Percentiles rank a stretch among this genome's conserved stretches.
Evolutionary conservation across 2,888 invertebrate genomes (phyloP).

Genomic region (Heliconius erato): DNA sequence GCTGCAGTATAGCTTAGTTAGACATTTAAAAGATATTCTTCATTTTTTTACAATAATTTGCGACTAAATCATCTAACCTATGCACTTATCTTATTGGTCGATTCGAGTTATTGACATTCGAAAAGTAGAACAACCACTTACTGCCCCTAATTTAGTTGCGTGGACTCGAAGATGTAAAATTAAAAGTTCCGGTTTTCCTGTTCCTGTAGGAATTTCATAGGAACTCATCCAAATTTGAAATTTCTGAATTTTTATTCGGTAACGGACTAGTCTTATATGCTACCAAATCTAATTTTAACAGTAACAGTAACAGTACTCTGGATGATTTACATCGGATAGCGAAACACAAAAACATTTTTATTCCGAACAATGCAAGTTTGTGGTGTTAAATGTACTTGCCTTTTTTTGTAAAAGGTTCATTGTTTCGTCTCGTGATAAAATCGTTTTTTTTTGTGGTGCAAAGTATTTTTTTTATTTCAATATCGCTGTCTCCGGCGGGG

Average conservation of each 20-base stretch:
- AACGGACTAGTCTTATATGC: neutral
- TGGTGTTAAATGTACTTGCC: conserved; percentile 47
- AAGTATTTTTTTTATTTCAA: conserved; percentile 35
- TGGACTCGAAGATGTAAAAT: too few species aligned
- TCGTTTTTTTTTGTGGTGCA: conserved; percentile 27
- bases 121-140: neutral
- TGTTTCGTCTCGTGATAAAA: conserved; percentile 38
- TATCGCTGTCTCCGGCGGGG: conserved; percentile 24
- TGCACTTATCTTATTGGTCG: neutral
- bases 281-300: conserved; percentile 39
- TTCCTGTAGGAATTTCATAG: too few species aligned
- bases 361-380: conserved; percentile 40
- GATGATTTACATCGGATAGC: conserved; percentile 44
- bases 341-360: conserved; percentile 40
- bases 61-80: too few species aligned
- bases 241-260: too few species aligned
- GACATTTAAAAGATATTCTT: too few species aligned
- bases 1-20: too few species aligned
- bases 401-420: conserved; percentile 44
- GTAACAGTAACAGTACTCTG: neutral
- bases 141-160: too few species aligned
- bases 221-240: too few species aligned
- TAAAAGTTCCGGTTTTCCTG: too few species aligned
- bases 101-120: neutral
- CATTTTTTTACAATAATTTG: too few species aligned